Evolutionary conservation across 2,888 invertebrate species (phyloP).

Genomic region (Nymphalis c-album): DNA sequence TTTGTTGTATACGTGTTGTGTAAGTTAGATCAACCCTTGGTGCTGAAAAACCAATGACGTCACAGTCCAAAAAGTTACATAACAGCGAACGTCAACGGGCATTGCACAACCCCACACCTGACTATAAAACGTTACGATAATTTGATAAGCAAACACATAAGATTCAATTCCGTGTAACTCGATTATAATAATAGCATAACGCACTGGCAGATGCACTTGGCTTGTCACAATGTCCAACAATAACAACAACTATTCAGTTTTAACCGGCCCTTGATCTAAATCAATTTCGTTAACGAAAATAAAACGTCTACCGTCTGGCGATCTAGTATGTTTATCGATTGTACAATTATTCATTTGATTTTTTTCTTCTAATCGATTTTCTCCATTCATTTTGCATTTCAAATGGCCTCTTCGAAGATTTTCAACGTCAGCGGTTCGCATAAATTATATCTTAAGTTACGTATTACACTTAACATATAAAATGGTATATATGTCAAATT

Average conservation of each 20-base stretch:
- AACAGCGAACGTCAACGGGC: constrained; percentile 43
- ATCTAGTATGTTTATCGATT: constrained; percentile 12
- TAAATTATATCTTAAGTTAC: neutral
- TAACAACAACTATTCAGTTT: constrained; percentile 60
- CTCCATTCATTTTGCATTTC: neutral
- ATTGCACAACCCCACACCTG: constrained; percentile 51
- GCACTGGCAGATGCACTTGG: constrained; percentile 72
- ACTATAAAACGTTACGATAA: constrained; percentile 42
- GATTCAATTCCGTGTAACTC: constrained; percentile 26
- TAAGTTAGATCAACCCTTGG: neutral
- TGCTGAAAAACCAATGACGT: constrained; percentile 41
- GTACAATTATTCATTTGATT: neutral
- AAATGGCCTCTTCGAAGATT: neutral
- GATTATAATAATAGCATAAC: constrained; percentile 65
- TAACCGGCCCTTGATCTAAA: constrained; percentile 72
- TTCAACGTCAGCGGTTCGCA: neutral
- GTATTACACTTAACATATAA: too few species aligned
- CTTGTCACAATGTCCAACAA: constrained; percentile 69
- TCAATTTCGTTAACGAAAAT: constrained; percentile 53
- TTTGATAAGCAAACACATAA: constrained; percentile 24
- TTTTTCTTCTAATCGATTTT: neutral
- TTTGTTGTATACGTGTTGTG: too few species aligned
- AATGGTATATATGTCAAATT: too few species aligned
- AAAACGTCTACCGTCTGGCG: constrained; percentile 46
- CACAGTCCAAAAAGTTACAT: constrained; percentile 42